Evolutionary conservation across 2,888 invertebrate species (phyloP), one percentile per base, ranked within the genome.

Genomic region (Pycnomerus fuliginosus): DNA sequence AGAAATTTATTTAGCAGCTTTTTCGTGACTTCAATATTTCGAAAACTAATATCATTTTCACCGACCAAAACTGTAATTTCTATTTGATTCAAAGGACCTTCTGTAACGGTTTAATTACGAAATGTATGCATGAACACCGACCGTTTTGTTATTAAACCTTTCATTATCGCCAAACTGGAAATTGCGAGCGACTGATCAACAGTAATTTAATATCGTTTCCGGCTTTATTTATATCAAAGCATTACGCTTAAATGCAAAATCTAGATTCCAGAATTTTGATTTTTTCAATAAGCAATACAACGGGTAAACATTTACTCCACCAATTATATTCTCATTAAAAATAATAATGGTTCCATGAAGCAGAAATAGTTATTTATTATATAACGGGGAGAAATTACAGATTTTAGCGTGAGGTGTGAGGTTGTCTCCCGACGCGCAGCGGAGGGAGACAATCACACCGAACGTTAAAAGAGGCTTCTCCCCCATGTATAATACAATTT

Each of bases 1-100:
- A 34, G 44, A 44, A 50, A 55, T 53, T 53, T 55, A 55, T 55
- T 51, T 52, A 36, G 33, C 33, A 33, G 42, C 50, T 44, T 39
- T 24, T 44, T 17, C 44, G 40, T 50, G 37, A 44, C 50, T 31
- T 22, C 39, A 45, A 45, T 45, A 45, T 30, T 35, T 34, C 39
- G 29, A 37, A 3, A 7, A 28, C 3, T 12, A 3, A 28, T 12
- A 8, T 2, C 11, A 13, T 7, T 8, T 7, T 20, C 20, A 20
- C 20, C 20, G 20, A 8, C 36, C 31, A 38, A 44, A 37, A 44
- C 31, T n/a, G 30, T 38, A 44, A 44, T 44, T 37, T 44, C 12
- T 38, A 32, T 32, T 32, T 17, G 37, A 44, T 25, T 32, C 32
- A 24, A 44, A 38, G 43, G 36, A 31, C 24, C 31, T 35, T 15